Evolutionary conservation across 37 sponge, comb jelly and placozoan species (phyloP).

Genomic region (Cliona cf. orientalis): DNA sequence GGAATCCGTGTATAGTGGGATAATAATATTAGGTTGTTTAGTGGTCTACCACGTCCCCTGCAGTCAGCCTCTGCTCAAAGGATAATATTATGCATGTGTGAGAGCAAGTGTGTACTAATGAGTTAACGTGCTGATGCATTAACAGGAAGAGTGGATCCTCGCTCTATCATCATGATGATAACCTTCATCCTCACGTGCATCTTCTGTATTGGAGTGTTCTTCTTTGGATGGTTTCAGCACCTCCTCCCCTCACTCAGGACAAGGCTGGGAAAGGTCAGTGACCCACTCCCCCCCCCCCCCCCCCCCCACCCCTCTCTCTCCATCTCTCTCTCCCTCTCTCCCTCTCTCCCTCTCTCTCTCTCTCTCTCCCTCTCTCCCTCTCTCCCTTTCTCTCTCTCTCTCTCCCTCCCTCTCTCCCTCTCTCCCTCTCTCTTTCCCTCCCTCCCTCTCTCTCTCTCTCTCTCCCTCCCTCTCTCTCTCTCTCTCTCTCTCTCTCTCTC

Average conservation of each 20-base stretch:
- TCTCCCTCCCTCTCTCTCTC: too few relatives aligned
- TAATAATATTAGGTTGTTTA: too few relatives aligned
- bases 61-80: background rate
- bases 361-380: too few relatives aligned
- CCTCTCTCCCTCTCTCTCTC: background rate
- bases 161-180: conserved; percentile 51
- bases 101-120: too few relatives aligned
- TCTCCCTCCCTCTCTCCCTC: too few relatives aligned
- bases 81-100: background rate
- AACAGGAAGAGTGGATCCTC: conserved; percentile 50
- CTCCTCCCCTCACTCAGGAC: conserved; percentile 40
- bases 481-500: too few relatives aligned
- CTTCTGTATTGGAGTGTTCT: conserved; percentile 36
- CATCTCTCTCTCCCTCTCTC: too few relatives aligned
- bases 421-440: too few relatives aligned
- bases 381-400: too few relatives aligned
- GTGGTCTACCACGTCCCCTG: background rate
- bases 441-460: too few relatives aligned
- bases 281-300: background rate
- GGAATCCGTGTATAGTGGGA: too few relatives aligned
- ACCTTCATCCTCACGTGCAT: conserved; percentile 24
- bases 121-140: background rate
- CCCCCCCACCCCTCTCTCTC: background rate
- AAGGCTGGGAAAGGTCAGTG: conserved; percentile 35
- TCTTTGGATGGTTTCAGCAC: conserved; percentile 65